Evolutionary conservation across 53 echinoderm and acorn worm genomes (phyloP), one percentile per base, ranked within the genome.

Genomic region (Temnopleurus reevesii): DNA sequence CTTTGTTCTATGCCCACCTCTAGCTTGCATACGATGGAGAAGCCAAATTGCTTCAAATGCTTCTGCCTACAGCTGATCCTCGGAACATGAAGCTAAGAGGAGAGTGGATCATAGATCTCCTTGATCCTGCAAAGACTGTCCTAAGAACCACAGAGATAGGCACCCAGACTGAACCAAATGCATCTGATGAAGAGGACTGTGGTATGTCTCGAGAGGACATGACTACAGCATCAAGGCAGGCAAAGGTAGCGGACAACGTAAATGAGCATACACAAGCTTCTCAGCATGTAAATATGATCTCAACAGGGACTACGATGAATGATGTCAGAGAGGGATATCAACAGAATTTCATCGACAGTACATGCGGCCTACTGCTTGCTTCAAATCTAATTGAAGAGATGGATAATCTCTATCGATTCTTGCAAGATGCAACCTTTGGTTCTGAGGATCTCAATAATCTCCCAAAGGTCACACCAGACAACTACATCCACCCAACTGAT

Each of bases 131-230:
- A 4, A 21, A 41, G 41, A 8, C 71, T 8, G 3, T 18, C 19
- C 71, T 41, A 38, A 41, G 71, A 71, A 71, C 71, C 5, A 41
- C 71, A 0, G 71, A 71, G 41, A 71, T 38, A 23, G 71, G 19
- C 23, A 71, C 41, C 10, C 71, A 71, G 41, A 71, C 71, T 1
- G 43, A 71, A 17, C 71, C 71, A n/a, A 71, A 36, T 6, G 19
- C 71, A 8, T 71, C 71, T 38, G 71, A 71, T 71, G 71, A 71
- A 41, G 71, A 33, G 31, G 71, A 71, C 41, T 36, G 19, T n/a
- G 38, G 71, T 71, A n/a, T 4, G 38, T 41, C 71, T 19, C n/a
- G 41, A 38, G 41, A 27, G 41, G 71, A 27, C 36, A 38, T 8
- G n/a, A 21, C 71, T n/a, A 38, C 8, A n/a, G 23, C 41, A 7